These are phyloP conservation scores for Fragum fragum DNA, from an alignment of 2,888 invertebrate species.

Conservation along the genomic window DNA sequence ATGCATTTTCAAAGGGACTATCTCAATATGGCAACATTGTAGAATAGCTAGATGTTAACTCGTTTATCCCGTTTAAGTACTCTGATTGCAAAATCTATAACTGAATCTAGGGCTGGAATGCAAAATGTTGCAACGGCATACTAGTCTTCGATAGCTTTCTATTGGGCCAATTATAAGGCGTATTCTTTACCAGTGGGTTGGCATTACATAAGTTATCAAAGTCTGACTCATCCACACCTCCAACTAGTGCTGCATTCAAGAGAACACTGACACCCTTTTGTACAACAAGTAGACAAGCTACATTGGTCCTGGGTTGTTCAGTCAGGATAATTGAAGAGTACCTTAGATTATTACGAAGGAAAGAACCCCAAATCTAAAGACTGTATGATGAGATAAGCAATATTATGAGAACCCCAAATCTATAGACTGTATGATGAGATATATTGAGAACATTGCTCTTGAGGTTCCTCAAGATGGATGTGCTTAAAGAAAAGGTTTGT, in stretches of 20 bases:
- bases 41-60: background rate
- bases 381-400: slow-evolving; percentile 2
- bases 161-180: too few relatives aligned
- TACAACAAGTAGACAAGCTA: background rate
- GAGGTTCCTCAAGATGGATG: slow-evolving; percentile 1
- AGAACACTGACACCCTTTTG: background rate
- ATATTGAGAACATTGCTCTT: background rate
- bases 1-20: slow-evolving; percentile 4
- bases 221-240: too few relatives aligned
- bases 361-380: background rate
- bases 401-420: too few relatives aligned
- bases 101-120: background rate
- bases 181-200: too few relatives aligned
- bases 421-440: too few relatives aligned
- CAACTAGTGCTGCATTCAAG: too few relatives aligned
- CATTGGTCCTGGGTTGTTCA: background rate
- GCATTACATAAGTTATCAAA: too few relatives aligned
- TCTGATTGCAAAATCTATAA: background rate
- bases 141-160: background rate
- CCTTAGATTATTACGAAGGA: background rate
- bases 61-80: background rate
- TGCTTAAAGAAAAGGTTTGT: background rate
- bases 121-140: background rate
- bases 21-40: background rate
- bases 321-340: slow-evolving; percentile 3